These are phyloP conservation scores for Sphaerophoria rueppellii DNA, from an alignment of 2,888 invertebrate genomes.

Conservation along the genomic window DNA sequence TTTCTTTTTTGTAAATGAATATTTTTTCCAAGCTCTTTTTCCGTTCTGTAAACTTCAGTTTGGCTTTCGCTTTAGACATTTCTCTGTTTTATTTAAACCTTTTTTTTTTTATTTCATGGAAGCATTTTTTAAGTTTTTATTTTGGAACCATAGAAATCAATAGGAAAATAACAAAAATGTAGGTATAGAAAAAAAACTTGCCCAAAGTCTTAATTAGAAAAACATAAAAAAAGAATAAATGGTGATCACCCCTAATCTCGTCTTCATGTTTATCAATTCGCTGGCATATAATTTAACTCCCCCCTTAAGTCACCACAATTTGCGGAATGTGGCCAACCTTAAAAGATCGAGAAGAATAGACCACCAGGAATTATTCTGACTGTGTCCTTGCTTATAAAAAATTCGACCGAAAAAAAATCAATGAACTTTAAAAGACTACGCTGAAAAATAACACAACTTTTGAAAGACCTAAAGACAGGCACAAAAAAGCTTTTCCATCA, in stretches of 20 bases:
- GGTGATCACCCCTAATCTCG: not conserved
- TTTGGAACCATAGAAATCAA: too few relatives aligned
- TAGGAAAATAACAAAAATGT: too few relatives aligned
- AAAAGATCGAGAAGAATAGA: not conserved
- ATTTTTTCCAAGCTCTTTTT: not conserved
- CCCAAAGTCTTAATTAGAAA: too few relatives aligned
- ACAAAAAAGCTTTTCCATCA: too few relatives aligned
- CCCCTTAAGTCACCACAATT: constrained; percentile 11
- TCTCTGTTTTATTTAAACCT: too few relatives aligned
- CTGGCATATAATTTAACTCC: not conserved
- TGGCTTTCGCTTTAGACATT: too few relatives aligned
- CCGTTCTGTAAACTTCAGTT: too few relatives aligned
- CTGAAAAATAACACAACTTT: not conserved
- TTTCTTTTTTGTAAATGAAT: not conserved
- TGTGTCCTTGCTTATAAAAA: not conserved
- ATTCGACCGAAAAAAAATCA: not conserved
- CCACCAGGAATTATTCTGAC: not conserved
- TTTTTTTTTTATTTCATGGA: too few relatives aligned
- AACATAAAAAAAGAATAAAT: not conserved
- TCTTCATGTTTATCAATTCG: not conserved
- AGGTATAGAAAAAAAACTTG: too few relatives aligned
- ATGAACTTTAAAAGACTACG: not conserved
- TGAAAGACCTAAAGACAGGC: not conserved
- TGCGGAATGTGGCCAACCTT: constrained; percentile 19
- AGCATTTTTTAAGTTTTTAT: too few relatives aligned